phyloP scores from a whole-genome alignment of 2,888 invertebrate species.

The Andrena dorsata region DNA sequence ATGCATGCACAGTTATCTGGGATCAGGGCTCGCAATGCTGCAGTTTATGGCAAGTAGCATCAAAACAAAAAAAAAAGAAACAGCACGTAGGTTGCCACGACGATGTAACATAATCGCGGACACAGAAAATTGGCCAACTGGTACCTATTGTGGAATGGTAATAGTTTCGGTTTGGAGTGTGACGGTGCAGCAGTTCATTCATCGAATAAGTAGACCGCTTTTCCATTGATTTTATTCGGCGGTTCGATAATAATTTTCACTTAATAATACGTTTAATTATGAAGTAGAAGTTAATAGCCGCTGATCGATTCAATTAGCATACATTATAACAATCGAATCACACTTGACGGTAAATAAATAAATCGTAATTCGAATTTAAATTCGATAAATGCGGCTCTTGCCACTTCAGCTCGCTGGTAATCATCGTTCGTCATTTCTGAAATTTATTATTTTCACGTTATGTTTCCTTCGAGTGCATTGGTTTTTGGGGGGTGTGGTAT shows the following conservation, averaged over 20 bases:
- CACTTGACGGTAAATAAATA: conserved; percentile 67
- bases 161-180: neutral
- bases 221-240: conserved; percentile 40
- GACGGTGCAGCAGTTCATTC: neutral
- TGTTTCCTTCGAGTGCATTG: too few species aligned
- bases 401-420: conserved; percentile 38
- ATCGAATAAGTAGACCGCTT: conserved; percentile 20
- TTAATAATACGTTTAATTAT: conserved; percentile 69
- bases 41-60: conserved; percentile 37
- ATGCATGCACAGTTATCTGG: conserved; percentile 44
- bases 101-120: conserved; percentile 22
- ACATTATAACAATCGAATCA: conserved; percentile 64
- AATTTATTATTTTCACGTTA: conserved; percentile 20
- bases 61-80: conserved; percentile 17
- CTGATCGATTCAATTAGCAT: conserved; percentile 68
- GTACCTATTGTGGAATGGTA: neutral
- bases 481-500: too few species aligned
- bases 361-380: conserved; percentile 70
- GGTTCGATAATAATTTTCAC: conserved; percentile 55
- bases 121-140: neutral
- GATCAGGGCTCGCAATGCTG: conserved; percentile 37
- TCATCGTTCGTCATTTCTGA: conserved; percentile 52
- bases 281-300: conserved; percentile 69
- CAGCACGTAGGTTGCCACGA: conserved; percentile 22
- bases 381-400: conserved; percentile 58